phyloP scores from a whole-genome alignment of 2,113 vertebrate genomes.

The Hipposideros armiger region DNA sequence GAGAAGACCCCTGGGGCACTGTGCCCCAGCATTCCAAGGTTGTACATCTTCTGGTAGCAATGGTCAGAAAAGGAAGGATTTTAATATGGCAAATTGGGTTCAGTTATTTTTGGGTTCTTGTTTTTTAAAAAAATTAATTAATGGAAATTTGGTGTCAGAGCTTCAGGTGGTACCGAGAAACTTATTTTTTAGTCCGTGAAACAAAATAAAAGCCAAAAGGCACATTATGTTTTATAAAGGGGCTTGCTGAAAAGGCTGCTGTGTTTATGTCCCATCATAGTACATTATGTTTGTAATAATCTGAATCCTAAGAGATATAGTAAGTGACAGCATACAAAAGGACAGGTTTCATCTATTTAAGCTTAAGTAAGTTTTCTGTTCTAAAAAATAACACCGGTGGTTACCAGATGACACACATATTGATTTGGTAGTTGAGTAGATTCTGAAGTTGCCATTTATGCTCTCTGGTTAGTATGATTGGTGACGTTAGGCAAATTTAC shows the following conservation, averaged over 20 bases:
- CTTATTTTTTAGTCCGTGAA: not conserved
- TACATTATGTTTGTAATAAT: not conserved
- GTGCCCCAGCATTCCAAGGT: not conserved
- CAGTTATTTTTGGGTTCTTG: slow-evolving; percentile 56
- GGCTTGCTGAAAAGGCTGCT: not conserved
- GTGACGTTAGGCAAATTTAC: not conserved
- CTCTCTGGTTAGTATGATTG: not conserved
- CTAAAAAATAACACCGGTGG: not conserved
- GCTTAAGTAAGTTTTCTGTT: not conserved
- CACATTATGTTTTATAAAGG: slow-evolving; percentile 33
- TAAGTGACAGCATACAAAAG: not conserved
- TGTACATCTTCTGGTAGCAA: not conserved
- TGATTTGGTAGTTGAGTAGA: not conserved
- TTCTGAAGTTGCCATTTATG: not conserved
- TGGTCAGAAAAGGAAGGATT: slow-evolving; percentile 56
- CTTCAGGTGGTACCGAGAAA: slow-evolving; percentile 17
- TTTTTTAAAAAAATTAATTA: not conserved
- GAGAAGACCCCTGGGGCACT: slow-evolving; percentile 15
- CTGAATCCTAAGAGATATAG: not conserved
- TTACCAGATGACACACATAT: not conserved
- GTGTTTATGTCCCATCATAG: not conserved
- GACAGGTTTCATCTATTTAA: not conserved
- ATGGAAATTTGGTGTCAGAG: not conserved
- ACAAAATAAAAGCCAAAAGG: slow-evolving; percentile 46
- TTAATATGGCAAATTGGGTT: slow-evolving; percentile 42